Evolutionary conservation across 2,113 vertebrate species (phyloP), one percentile per base, ranked within the genome.

Genomic region (Sapayoa aenigma): DNA sequence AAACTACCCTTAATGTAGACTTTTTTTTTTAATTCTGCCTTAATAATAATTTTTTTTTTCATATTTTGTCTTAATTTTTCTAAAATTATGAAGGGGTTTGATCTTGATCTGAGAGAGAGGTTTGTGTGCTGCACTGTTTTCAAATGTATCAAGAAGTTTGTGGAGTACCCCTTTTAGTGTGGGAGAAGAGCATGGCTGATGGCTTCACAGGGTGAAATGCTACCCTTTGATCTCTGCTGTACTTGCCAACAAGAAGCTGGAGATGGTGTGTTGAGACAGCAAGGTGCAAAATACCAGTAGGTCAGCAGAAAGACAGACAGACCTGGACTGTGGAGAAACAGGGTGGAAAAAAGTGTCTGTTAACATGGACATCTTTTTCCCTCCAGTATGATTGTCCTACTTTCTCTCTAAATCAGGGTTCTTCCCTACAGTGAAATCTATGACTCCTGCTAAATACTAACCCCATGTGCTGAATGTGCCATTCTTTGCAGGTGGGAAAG

Each of bases 111-210:
- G 24, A 24, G 27, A 31, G 37, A 80, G 4, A 60, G 4, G 5
- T 30, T 77, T 73, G 13, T n/a, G 5, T 56, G 8, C 6, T 80
- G 14, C 31, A 52, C 24, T n/a, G 5, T 47, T 78, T 75, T 42
- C 37, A 58, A 35, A 5, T 23, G 4, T 66, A 11, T 9, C 12
- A 58, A 41, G n/a, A 85, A 72, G 16, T 83, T 62, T 66, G 28
- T 56, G n/a, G 11, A 14, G 44, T 9, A 35, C 0, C 0, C 12
- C 3, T 3, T 55, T 56, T 24, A 12, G 2, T 47, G 5, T 63
- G 21, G 30, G 9, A 73, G 60, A 77, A 20, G 1, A 74, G 2
- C 9, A 27, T 24, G 13, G 22, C 24, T 53, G 2, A 28, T 66
- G 31, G 9, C 12, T 76, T 77, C 53, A 42, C 33, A n/a, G 22